A percentile compares a stretch with the other conserved stretches of the same genome.
phyloP scores from a whole-genome alignment of 2,797 vertebrate species.

The Parotocinclus haroldoi region DNA sequence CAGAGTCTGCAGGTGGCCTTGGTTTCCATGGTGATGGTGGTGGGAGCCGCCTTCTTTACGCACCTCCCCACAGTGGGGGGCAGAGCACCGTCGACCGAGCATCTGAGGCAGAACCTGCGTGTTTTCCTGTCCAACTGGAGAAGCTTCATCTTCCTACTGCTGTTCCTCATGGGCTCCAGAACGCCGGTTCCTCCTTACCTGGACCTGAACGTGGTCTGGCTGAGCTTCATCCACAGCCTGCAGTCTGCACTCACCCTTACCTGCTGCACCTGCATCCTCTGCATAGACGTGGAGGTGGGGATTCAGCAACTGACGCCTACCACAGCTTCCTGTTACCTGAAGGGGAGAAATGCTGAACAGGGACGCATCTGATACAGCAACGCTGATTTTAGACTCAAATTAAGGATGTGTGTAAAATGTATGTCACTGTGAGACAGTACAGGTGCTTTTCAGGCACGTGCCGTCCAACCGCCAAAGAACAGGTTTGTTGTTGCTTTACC shows the following conservation, averaged over 20 bases:
- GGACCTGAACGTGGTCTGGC: conserved; percentile 2
- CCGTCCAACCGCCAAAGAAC: no score
- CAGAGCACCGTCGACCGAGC: background rate
- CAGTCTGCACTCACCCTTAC: background rate
- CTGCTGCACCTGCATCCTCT: background rate
- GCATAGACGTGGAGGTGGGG: no score
- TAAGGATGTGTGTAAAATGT: background rate
- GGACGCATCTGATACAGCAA: background rate
- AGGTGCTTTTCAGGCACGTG: no score
- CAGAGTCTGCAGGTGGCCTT: background rate
- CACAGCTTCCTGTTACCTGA: background rate
- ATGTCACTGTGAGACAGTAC: no score
- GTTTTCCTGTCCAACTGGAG: background rate
- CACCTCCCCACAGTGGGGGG: background rate
- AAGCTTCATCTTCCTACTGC: background rate
- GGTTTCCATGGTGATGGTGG: background rate
- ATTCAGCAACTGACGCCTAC: background rate
- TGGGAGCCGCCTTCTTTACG: background rate
- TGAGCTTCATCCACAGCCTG: background rate
- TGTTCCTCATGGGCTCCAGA: background rate
- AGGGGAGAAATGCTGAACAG: background rate
- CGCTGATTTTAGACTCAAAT: background rate
- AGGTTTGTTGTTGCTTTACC: no score
- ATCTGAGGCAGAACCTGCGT: background rate
- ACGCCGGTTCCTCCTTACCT: background rate